Evolutionary conservation across 2,888 invertebrate genomes (phyloP).

Genomic region (Flabesymbios commensalis): DNA sequence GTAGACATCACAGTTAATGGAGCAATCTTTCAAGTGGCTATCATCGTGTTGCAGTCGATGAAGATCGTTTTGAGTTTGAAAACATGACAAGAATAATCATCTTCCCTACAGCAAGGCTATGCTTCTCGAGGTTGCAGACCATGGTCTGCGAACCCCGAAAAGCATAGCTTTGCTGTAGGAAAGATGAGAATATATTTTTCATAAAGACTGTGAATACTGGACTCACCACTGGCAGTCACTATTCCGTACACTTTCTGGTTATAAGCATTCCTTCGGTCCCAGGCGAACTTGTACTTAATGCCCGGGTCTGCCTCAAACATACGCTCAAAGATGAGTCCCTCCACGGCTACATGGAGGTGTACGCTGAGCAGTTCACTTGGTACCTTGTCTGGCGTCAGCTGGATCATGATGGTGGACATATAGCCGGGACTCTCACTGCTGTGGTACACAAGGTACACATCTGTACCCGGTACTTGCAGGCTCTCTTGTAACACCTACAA

Average conservation of each 20-base stretch:
- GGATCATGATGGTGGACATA: constrained; percentile 81
- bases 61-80: too few relatives aligned
- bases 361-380: constrained; percentile 65
- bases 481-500: constrained; percentile 92
- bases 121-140: too few relatives aligned
- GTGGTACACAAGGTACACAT: constrained; percentile 90
- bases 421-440: constrained; percentile 94
- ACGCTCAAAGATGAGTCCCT: constrained; percentile 88
- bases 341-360: constrained; percentile 85
- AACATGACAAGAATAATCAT: too few relatives aligned
- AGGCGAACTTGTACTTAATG: constrained; percentile 92
- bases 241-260: constrained; percentile 97
- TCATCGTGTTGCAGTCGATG: too few relatives aligned
- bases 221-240: constrained; percentile 86
- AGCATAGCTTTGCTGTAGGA: too few relatives aligned
- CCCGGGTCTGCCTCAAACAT: constrained; percentile 96
- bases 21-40: too few relatives aligned
- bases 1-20: too few relatives aligned
- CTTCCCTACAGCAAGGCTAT: too few relatives aligned
- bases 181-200: too few relatives aligned
- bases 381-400: constrained; percentile 55
- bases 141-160: too few relatives aligned
- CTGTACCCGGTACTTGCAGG: constrained; percentile 90
- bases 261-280: constrained; percentile 97
- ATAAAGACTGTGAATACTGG: too few relatives aligned